phyloP scores from a whole-genome alignment of 2,888 invertebrate genomes.

The Polyommatus icarus region DNA sequence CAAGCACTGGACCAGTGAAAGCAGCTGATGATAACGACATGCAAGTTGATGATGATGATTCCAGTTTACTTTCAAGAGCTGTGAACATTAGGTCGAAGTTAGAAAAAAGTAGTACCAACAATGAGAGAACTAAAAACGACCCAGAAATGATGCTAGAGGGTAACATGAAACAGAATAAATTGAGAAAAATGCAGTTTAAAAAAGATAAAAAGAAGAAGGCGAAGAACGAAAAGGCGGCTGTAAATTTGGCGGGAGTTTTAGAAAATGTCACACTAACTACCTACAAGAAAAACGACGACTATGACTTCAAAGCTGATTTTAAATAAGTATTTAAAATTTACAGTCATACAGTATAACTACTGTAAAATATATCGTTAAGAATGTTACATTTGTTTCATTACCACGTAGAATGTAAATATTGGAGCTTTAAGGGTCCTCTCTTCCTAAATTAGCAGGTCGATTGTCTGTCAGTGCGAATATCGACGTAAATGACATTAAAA shows the following conservation, averaged over 20 bases:
- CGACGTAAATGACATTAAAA: too few relatives aligned
- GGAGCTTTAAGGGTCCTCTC: too few relatives aligned
- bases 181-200: conserved; percentile 81
- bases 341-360: conserved; percentile 11
- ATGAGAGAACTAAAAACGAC: conserved; percentile 74
- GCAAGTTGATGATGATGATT: conserved; percentile 79
- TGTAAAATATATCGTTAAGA: conserved; percentile 21
- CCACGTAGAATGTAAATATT: not conserved
- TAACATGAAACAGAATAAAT: conserved; percentile 75
- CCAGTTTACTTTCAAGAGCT: conserved; percentile 62
- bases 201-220: conserved; percentile 81
- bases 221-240: conserved; percentile 81
- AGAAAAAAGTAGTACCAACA: conserved; percentile 58
- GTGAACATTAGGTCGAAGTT: conserved; percentile 65
- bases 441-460: too few relatives aligned
- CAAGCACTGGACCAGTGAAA: conserved; percentile 83
- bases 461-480: too few relatives aligned
- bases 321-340: conserved; percentile 29
- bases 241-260: conserved; percentile 82
- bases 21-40: conserved; percentile 69
- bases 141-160: conserved; percentile 86
- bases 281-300: conserved; percentile 73
- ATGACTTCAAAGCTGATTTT: conserved; percentile 83
- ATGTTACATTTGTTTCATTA: conserved; percentile 23
- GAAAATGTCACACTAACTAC: conserved; percentile 79